phyloP scores from a whole-genome alignment of 2,797 vertebrate species.

The Cryptoprocta ferox region DNA sequence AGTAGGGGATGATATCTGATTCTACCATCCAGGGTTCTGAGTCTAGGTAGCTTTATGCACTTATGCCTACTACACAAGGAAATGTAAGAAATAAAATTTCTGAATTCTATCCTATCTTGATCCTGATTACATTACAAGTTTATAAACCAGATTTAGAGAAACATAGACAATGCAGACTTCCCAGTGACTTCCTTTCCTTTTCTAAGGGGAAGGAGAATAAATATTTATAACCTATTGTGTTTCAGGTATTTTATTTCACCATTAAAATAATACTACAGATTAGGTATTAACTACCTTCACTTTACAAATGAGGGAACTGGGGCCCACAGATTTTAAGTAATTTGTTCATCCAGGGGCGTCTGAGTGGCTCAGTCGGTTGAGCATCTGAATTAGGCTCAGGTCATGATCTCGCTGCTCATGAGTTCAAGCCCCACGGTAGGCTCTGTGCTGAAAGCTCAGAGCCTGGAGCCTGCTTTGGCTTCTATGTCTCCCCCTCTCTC shows the following conservation, averaged over 20 bases:
- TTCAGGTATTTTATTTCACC: not conserved
- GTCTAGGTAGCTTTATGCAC: not conserved
- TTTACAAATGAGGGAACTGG: not conserved
- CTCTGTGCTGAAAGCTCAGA: too few relatives aligned
- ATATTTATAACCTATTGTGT: not conserved
- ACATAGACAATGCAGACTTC: not conserved
- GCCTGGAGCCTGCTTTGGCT: too few relatives aligned
- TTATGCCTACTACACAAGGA: not conserved
- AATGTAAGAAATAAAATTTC: not conserved
- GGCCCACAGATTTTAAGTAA: not conserved
- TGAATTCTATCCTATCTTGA: not conserved
- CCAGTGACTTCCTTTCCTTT: not conserved
- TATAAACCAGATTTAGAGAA: not conserved
- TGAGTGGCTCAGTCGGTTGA: too few relatives aligned
- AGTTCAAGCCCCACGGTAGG: fast-evolving
- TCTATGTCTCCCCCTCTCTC: too few relatives aligned
- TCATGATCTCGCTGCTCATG: too few relatives aligned
- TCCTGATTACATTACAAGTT: not conserved
- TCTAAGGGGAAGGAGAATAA: not conserved
- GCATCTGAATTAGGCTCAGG: too few relatives aligned
- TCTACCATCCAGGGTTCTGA: not conserved
- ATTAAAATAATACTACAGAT: not conserved
- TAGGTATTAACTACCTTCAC: not conserved
- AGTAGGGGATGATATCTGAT: not conserved
- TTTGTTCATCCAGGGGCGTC: not conserved